A percentile compares a stretch with the other conserved stretches of the same genome.
Conservation (phyloP, 2,797 vertebrate species). For the Graptemys geographica region DNA sequence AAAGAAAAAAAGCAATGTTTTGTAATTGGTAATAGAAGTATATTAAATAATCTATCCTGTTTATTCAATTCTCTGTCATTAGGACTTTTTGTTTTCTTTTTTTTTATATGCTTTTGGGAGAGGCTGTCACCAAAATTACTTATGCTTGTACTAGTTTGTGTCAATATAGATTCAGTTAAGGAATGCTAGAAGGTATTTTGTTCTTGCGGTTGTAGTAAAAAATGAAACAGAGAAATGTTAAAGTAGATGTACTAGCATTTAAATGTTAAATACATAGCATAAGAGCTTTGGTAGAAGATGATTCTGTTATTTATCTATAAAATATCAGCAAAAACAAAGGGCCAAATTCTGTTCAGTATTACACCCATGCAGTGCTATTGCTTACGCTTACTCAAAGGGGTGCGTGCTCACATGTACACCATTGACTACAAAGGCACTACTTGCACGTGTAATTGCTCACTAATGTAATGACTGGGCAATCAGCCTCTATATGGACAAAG, state of each 20-base stretch:
- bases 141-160: not conserved
- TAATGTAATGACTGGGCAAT: not conserved
- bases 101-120: not conserved
- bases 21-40: not conserved
- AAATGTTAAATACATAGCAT: not conserved
- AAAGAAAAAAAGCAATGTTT: slow-evolving; percentile 8
- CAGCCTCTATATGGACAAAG: not conserved
- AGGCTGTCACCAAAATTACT: not conserved
- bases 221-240: not conserved
- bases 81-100: not conserved
- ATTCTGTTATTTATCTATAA: not conserved
- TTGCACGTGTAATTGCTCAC: not conserved
- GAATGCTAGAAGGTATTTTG: not conserved
- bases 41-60: not conserved
- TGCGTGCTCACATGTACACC: not conserved
- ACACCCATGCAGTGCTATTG: not conserved
- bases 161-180: not conserved
- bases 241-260: not conserved
- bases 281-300: not conserved
- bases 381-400: not conserved
- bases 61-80: not conserved
- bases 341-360: not conserved
- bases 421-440: not conserved
- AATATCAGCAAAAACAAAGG: fast-evolving
- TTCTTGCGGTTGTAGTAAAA: not conserved